Evolutionary conservation across 1,140 invertebrate species (phyloP).

Genomic region (Pteromalus puparum): DNA sequence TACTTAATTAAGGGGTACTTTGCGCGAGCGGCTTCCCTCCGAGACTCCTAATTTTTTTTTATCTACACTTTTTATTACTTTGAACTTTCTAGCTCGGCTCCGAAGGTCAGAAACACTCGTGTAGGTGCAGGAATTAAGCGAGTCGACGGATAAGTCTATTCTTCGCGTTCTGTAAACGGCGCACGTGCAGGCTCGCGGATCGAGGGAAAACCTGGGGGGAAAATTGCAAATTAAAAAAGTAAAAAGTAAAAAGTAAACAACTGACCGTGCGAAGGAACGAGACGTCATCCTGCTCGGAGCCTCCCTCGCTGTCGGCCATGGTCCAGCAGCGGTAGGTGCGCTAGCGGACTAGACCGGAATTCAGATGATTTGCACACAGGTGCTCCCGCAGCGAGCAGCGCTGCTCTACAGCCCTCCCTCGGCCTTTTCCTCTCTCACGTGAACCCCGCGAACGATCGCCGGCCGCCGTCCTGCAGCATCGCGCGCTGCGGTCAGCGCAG

Average conservation of each 20-base stretch:
- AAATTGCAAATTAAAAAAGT: no score
- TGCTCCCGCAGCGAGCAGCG: neutral
- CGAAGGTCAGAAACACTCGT: neutral
- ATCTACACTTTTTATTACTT: neutral
- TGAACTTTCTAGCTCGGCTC: no score
- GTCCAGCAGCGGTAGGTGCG: constrained; percentile 42
- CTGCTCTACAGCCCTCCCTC: neutral
- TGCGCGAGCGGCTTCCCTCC: neutral
- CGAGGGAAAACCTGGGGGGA: no score
- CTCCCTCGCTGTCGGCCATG: constrained; percentile 94
- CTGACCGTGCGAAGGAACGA: constrained; percentile 97
- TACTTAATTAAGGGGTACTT: no score
- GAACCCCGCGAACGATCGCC: neutral
- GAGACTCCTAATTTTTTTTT: neutral
- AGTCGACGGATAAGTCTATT: neutral
- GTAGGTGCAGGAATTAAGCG: no score
- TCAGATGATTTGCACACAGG: neutral
- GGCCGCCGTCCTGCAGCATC: neutral
- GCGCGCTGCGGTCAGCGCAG: neutral
- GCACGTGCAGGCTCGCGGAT: no score
- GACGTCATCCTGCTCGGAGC: constrained; percentile 98
- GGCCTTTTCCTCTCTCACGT: neutral
- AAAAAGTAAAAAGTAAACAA: no score
- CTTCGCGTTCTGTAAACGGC: neutral
- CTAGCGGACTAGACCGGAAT: neutral